phyloP scores from a whole-genome alignment of 2,888 invertebrate species.

The Arctia plantaginis region DNA sequence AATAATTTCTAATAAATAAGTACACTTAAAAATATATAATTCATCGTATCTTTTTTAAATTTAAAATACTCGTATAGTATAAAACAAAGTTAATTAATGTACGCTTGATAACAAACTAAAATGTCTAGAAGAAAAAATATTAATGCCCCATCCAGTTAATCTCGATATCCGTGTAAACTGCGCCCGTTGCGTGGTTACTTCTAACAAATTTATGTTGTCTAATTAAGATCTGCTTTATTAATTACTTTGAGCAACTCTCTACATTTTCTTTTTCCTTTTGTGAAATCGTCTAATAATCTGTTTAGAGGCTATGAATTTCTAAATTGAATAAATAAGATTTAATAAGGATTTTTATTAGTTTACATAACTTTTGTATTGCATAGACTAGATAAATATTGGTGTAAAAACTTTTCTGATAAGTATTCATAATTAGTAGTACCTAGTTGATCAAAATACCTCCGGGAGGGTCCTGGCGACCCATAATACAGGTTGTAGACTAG shows the following conservation, averaged over 20 bases:
- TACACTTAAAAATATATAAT: background rate
- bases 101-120: no score
- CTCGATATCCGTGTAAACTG: conserved; percentile 25
- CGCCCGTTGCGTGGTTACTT: conserved; percentile 54
- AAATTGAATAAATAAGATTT: conserved; percentile 29
- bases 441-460: no score
- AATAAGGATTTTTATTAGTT: background rate
- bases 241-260: conserved; percentile 63
- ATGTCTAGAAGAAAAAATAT: background rate
- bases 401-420: no score
- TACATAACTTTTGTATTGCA: no score
- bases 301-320: conserved; percentile 35
- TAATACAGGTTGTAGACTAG: no score
- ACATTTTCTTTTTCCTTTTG: conserved; percentile 43
- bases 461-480: no score
- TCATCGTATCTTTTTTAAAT: background rate
- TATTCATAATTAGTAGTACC: no score
- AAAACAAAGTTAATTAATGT: background rate
- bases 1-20: background rate
- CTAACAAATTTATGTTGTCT: conserved; percentile 68
- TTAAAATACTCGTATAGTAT: no score
- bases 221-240: conserved; percentile 79
- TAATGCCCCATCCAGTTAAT: conserved; percentile 18
- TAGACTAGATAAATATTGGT: no score
- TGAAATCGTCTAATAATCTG: conserved; percentile 49